Percentiles rank a stretch among this genome's conserved stretches.
Evolutionary conservation across 1,140 invertebrate genomes (phyloP).

Genomic region (Cyclargus thomasi): DNA sequence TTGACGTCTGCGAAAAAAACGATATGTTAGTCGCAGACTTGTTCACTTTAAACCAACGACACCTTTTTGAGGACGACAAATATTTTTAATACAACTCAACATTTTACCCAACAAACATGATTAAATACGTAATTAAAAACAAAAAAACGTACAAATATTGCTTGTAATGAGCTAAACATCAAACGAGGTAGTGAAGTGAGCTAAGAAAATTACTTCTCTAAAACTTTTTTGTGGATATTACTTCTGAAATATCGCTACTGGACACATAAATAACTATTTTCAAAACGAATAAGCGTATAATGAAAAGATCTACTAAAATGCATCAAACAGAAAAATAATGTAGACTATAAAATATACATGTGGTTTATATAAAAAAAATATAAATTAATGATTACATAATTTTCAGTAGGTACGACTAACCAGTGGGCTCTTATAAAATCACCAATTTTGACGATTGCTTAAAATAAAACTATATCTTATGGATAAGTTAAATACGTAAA

Average conservation of each 20-base stretch:
- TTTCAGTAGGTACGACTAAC: neutral
- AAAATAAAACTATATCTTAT: neutral
- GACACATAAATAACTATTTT: too few relatives aligned
- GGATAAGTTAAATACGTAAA: neutral
- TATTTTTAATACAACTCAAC: too few relatives aligned
- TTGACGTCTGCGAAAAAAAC: too few relatives aligned
- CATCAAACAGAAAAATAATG: too few relatives aligned
- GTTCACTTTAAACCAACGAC: too few relatives aligned
- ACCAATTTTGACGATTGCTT: neutral
- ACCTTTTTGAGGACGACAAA: too few relatives aligned
- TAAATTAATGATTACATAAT: neutral
- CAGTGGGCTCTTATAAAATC: neutral
- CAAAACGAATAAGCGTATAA: neutral
- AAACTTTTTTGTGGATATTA: neutral
- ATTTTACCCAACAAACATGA: neutral
- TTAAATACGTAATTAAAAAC: neutral
- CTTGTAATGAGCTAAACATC: slow-evolving; percentile 3
- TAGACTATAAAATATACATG: neutral
- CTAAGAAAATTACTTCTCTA: slow-evolving; percentile 3
- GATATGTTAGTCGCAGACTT: too few relatives aligned
- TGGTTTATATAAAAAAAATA: neutral
- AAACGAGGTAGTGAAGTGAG: slow-evolving; percentile 4
- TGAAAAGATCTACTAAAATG: neutral
- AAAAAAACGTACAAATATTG: neutral
- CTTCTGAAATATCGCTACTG: neutral